phyloP scores from a whole-genome alignment of 2,113 vertebrate species.

The Megaleporinus macrocephalus region DNA sequence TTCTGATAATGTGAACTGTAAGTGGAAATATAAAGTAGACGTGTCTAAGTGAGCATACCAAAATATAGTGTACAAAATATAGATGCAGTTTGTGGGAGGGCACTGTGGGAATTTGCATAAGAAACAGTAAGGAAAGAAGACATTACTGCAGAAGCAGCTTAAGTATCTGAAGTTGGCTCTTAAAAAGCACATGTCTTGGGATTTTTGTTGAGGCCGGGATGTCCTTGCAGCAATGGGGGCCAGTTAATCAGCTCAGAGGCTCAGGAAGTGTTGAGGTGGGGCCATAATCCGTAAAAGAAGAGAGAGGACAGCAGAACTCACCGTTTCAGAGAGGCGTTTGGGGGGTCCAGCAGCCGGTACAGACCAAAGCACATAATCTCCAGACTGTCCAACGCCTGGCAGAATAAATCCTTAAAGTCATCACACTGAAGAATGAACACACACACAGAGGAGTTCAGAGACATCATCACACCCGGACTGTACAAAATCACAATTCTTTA shows the following conservation, averaged over 20 bases:
- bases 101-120: not conserved
- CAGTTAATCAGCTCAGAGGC: conserved; percentile 1
- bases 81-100: not conserved
- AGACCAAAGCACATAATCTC: conserved; percentile 48
- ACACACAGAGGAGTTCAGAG: conserved; percentile 28
- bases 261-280: not conserved
- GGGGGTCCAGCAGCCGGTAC: conserved; percentile 38
- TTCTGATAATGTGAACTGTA: too few relatives aligned
- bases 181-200: not conserved
- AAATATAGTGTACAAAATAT: not conserved
- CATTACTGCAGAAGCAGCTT: not conserved
- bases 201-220: not conserved
- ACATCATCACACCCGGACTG: not conserved
- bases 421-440: conserved; percentile 24
- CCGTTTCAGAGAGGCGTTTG: conserved; percentile 27
- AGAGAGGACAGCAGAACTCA: not conserved
- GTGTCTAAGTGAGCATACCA: too few relatives aligned
- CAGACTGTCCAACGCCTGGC: conserved; percentile 32
- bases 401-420: conserved; percentile 34
- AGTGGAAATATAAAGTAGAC: too few relatives aligned
- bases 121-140: not conserved
- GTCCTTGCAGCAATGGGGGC: not conserved
- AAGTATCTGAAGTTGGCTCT: not conserved
- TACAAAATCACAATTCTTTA: not conserved
- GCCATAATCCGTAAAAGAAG: not conserved